Evolutionary conservation across 2,113 vertebrate genomes (phyloP).

Genomic region (Sinocyclocheilus anshuiensis): DNA sequence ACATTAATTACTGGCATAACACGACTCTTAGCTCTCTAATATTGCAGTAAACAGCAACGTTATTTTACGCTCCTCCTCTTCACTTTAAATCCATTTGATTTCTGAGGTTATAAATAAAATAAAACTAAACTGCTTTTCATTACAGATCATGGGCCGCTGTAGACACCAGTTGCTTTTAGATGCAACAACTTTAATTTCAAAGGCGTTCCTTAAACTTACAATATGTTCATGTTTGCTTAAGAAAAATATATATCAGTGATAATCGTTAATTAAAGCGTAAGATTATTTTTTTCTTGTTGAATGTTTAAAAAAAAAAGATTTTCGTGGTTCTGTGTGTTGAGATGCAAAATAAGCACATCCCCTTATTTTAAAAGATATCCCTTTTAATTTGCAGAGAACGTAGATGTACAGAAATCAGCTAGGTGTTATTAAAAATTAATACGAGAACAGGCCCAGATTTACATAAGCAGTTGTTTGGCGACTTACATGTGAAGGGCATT

Average conservation of each 20-base stretch:
- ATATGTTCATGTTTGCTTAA: background rate
- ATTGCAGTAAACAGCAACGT: background rate
- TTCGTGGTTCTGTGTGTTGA: background rate
- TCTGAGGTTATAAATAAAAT: background rate
- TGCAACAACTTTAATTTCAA: background rate
- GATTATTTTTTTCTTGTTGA: too few relatives aligned
- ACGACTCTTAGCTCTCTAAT: background rate
- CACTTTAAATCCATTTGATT: background rate
- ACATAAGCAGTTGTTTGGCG: constrained; percentile 46
- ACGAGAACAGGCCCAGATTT: constrained; percentile 40
- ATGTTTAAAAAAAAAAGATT: background rate
- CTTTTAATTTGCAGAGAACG: background rate
- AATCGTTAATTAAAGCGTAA: background rate
- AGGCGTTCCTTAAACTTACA: background rate
- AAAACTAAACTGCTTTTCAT: background rate
- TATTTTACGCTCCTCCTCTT: background rate
- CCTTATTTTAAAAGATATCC: background rate
- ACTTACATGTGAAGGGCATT: constrained; percentile 35
- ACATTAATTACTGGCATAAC: background rate
- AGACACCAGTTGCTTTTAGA: constrained; percentile 22
- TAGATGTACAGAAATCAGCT: background rate
- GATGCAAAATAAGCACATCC: background rate
- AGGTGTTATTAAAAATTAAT: background rate
- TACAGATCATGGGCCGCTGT: background rate
- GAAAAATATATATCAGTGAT: background rate